Evolutionary conservation across 2,113 vertebrate genomes (phyloP), one percentile per base, ranked within the genome.

Genomic region (Salvator merianae): DNA sequence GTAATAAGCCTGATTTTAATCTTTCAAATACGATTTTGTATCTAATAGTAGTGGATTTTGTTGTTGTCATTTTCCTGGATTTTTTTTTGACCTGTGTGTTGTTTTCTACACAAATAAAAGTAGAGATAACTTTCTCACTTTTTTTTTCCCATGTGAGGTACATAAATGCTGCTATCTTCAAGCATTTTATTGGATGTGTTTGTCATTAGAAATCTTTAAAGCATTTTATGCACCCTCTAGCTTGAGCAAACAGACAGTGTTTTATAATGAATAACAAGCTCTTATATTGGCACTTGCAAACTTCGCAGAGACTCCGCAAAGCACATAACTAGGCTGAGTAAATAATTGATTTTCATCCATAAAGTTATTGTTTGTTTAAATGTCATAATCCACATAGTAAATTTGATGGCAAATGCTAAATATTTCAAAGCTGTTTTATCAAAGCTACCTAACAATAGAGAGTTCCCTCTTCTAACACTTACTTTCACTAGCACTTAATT

Each of bases 281-380:
- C 69, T 89, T 82, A 72, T 43, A 77, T 5, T 78, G 68, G 38
- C 84, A 71, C 59, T 91, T 92, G 71, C 71, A 89, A 94, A 92
- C 65, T 72, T 92, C 77, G n/a, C 78, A 90, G 59, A 79, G 83
- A 94, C 88, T 87, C 68, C 91, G 85, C 81, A 93, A 93, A 93
- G 84, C 59, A 91, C 34, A 70, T n/a, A 87, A 34, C 79, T 88
- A 87, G 79, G 79, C 88, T 93, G 88, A 93, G 90, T 79, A 95
- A 95, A 95, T 79, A 94, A 96, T 93, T 95, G 93, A 69, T 1
- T 91, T 93, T 93, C 53, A 80, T 91, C 59, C n/a, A 79, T 84
- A 87, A 94, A 93, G 47, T 90, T 94, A 85, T 85, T 94, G 85
- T 93, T 95, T 95, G 91, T 91, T 94, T 94, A 95, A 92, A 89